phyloP scores from a whole-genome alignment of 2,113 vertebrate species.

The Dascyllus trimaculatus region DNA sequence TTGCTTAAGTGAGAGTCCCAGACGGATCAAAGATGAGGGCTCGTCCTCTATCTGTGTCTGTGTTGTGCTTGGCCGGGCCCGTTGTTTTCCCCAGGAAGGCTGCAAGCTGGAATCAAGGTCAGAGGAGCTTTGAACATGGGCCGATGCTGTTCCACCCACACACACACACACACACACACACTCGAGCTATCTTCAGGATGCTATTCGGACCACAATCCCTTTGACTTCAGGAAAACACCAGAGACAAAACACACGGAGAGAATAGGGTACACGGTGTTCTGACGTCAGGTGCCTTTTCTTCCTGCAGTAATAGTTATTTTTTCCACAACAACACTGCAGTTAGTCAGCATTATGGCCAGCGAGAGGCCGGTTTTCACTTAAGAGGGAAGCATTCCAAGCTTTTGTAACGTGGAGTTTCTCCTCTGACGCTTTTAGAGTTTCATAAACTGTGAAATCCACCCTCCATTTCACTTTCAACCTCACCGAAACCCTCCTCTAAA shows the following conservation, averaged over 20 bases:
- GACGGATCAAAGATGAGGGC: slow-evolving; percentile 37
- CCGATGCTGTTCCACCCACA: slow-evolving; percentile 42
- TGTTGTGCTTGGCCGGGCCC: slow-evolving; percentile 54
- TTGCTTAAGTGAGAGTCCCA: slow-evolving; percentile 20
- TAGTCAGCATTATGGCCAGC: slow-evolving; percentile 26
- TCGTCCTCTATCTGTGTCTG: slow-evolving; percentile 36
- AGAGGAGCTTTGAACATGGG: slow-evolving; percentile 48
- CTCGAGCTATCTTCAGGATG: slow-evolving; percentile 27
- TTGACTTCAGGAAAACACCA: not conserved
- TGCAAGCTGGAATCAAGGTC: slow-evolving; percentile 42
- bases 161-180: slow-evolving; percentile 56
- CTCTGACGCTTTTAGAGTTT: slow-evolving; percentile 9
- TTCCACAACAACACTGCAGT: slow-evolving; percentile 20
- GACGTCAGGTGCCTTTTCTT: slow-evolving; percentile 5
- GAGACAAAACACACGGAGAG: slow-evolving; percentile 29
- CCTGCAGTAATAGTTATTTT: slow-evolving; percentile 7
- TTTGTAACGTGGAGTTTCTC: slow-evolving; percentile 19
- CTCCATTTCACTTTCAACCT: slow-evolving; percentile 36
- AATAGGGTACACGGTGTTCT: not conserved
- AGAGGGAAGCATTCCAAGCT: slow-evolving; percentile 19
- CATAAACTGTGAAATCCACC: slow-evolving; percentile 34
- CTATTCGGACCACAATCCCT: slow-evolving; percentile 10
- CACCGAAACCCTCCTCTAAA: slow-evolving; percentile 1
- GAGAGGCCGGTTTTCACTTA: slow-evolving; percentile 18
- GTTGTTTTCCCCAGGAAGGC: slow-evolving; percentile 49